Evolutionary conservation across 2,888 invertebrate species (phyloP).

Genomic region (Agonopterix subpropinquella): DNA sequence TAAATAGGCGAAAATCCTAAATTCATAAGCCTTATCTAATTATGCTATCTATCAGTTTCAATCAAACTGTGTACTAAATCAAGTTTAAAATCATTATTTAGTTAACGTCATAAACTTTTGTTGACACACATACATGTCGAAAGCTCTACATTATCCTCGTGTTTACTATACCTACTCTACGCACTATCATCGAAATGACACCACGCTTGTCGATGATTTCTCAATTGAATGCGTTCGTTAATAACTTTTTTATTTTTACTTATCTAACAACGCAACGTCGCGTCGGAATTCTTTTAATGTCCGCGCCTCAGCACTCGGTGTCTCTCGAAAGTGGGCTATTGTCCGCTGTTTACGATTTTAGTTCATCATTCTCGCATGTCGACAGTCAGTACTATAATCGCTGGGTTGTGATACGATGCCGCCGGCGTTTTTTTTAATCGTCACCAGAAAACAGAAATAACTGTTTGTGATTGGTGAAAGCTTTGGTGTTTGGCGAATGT

Average conservation of each 20-base stretch:
- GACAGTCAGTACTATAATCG: too few species aligned
- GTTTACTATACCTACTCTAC: conserved; percentile 22
- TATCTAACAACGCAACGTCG: conserved; percentile 27
- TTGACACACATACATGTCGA: conserved; percentile 14
- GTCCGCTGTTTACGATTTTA: conserved; percentile 49
- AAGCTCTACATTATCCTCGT: conserved; percentile 30
- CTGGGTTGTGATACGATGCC: too few species aligned
- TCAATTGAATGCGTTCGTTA: conserved; percentile 61
- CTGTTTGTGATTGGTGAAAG: conserved; percentile 14
- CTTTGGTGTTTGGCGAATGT: conserved; percentile 2
- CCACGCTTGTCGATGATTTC: conserved; percentile 48
- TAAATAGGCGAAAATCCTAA: too few species aligned
- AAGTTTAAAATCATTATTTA: too few species aligned
- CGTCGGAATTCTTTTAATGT: conserved; percentile 43
- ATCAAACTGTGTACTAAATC: too few species aligned
- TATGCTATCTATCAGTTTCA: neutral
- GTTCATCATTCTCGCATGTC: conserved; percentile 32
- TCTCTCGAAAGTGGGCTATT: conserved; percentile 44
- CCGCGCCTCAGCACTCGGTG: conserved; percentile 16
- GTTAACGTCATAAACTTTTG: too few species aligned
- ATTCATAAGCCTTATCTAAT: too few species aligned
- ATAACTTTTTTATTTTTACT: conserved; percentile 41
- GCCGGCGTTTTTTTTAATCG: neutral
- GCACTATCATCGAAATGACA: conserved; percentile 45
- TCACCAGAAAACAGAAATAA: conserved; percentile 6